Percentiles rank a stretch among this genome's conserved stretches.
Conservation (phyloP, 2,113 vertebrate genomes). For the Calyptomena viridis region DNA sequence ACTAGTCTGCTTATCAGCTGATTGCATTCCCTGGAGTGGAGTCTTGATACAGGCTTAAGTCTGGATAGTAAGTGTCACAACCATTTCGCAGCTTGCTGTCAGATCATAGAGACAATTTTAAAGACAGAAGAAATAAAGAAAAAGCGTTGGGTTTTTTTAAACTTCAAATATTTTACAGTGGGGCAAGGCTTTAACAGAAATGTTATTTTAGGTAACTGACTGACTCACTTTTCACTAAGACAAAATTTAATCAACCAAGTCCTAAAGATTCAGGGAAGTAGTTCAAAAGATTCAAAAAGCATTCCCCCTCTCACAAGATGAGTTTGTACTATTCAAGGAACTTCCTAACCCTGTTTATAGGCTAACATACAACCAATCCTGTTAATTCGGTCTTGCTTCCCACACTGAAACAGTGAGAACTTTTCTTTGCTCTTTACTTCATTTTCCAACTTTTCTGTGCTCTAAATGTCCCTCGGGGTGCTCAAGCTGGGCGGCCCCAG, state of each 20-base stretch:
- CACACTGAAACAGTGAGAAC: neutral
- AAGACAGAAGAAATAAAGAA: neutral
- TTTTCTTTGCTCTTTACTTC: neutral
- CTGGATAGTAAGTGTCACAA: slow-evolving; percentile 14
- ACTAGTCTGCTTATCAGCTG: neutral
- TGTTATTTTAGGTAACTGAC: neutral
- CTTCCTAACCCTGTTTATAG: neutral
- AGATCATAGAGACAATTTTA: neutral
- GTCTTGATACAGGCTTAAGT: neutral
- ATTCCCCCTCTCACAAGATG: neutral
- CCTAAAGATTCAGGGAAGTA: neutral
- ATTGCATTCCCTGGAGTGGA: neutral
- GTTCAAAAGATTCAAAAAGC: no score
- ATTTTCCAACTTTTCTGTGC: neutral
- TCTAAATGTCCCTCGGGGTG: neutral
- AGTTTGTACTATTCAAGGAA: neutral
- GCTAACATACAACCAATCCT: neutral
- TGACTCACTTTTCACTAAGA: neutral
- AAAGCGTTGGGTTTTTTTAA: neutral
- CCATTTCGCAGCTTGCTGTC: neutral
- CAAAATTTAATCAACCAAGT: neutral
- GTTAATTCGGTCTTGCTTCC: neutral
- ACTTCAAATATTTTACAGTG: neutral
- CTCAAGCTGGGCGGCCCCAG: neutral
- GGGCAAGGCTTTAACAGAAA: neutral